These are phyloP conservation scores for Plemyria rubiginata DNA, from an alignment of 2,888 invertebrate genomes.

Conservation along the genomic window DNA sequence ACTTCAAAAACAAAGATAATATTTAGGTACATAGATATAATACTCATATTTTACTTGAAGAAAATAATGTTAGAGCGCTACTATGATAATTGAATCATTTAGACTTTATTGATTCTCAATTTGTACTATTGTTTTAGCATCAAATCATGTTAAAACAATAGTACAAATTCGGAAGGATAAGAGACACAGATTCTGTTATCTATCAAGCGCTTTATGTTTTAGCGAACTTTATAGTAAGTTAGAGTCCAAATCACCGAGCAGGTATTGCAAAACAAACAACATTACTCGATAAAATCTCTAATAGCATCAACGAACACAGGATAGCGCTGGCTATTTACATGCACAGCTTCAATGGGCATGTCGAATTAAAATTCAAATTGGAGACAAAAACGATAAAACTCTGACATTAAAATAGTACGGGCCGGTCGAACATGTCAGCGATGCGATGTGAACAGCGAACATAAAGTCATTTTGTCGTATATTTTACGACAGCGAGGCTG, in stretches of 20 bases:
- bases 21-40: too few relatives aligned
- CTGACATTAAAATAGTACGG: constrained; percentile 63
- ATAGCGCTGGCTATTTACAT: constrained; percentile 47
- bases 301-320: constrained; percentile 39
- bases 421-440: constrained; percentile 56
- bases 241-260: constrained; percentile 9
- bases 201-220: neutral
- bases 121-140: too few relatives aligned
- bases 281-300: constrained; percentile 46
- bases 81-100: too few relatives aligned
- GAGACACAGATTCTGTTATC: neutral
- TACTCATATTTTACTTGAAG: too few relatives aligned
- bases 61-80: too few relatives aligned
- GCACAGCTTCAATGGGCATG: constrained; percentile 56
- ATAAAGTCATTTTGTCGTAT: constrained; percentile 66
- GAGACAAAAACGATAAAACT: constrained; percentile 65
- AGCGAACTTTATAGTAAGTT: constrained; percentile 2
- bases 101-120: too few relatives aligned
- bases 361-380: constrained; percentile 71
- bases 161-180: too few relatives aligned
- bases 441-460: constrained; percentile 49
- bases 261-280: constrained; percentile 47
- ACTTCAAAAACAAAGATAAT: too few relatives aligned
- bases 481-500: constrained; percentile 66
- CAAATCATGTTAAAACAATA: too few relatives aligned